Evolutionary conservation across 1,140 invertebrate genomes (phyloP).

Genomic region (Phenacoccus solenopsis): DNA sequence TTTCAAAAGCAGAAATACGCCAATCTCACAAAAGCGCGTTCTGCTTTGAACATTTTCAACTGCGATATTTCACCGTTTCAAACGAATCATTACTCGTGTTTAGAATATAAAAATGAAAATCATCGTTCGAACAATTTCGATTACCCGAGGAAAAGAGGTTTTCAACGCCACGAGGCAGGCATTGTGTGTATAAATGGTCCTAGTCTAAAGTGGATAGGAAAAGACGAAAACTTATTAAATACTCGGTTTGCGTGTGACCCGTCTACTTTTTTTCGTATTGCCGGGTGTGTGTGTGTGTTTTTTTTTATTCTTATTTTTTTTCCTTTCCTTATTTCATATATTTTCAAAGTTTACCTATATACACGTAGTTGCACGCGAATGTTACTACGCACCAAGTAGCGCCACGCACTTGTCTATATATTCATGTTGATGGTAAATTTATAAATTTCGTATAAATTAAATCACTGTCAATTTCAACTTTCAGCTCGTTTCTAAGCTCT

Average conservation of each 20-base stretch:
- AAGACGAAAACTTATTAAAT: background rate
- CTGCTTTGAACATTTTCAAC: background rate
- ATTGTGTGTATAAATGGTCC: too few species aligned
- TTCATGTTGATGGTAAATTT: background rate
- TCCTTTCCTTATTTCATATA: background rate
- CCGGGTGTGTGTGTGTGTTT: background rate
- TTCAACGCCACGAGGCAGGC: background rate
- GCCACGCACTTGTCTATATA: background rate
- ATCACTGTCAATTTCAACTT: background rate
- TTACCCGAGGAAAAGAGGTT: background rate
- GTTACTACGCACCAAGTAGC: background rate
- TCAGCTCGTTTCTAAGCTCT: background rate
- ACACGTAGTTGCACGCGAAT: background rate
- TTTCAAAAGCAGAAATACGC: constrained; percentile 1
- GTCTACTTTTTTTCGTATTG: background rate
- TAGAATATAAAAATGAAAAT: constrained; percentile 4
- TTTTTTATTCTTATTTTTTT: background rate
- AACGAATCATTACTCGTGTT: background rate
- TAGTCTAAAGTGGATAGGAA: background rate
- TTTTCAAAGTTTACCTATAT: background rate
- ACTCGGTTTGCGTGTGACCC: background rate
- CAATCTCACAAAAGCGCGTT: background rate
- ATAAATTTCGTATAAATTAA: background rate
- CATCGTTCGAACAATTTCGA: background rate
- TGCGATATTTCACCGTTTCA: background rate